A percentile compares a stretch with the other conserved stretches of the same genome.
phyloP scores from a whole-genome alignment of 2,797 vertebrate genomes.

The Rhadinocentrus ornatus region DNA sequence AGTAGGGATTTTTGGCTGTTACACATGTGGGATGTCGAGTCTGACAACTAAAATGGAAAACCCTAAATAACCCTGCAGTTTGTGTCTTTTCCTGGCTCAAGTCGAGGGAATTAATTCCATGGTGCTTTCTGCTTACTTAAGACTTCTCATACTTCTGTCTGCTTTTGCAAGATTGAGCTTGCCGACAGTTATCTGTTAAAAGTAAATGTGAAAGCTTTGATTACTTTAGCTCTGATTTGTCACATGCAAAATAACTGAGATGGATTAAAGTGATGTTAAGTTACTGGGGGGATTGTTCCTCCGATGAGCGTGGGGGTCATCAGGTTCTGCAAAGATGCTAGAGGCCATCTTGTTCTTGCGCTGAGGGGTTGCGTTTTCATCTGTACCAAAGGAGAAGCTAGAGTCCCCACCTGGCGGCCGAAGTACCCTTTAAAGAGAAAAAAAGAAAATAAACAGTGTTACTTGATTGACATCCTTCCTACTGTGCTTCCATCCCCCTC shows the following conservation, averaged over 20 bases:
- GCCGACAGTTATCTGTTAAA: neutral
- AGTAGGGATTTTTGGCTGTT: constrained; percentile 53
- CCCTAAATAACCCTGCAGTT: constrained; percentile 46
- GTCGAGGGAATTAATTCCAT: constrained; percentile 41
- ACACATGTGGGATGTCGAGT: constrained; percentile 58
- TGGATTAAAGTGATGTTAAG: neutral
- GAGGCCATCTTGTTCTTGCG: constrained; percentile 95
- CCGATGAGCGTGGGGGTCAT: constrained; percentile 86
- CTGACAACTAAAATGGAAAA: constrained; percentile 67
- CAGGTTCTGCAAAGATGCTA: constrained; percentile 91
- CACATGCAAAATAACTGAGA: neutral
- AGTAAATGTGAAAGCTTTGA: constrained; percentile 11
- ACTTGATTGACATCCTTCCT: constrained; percentile 4
- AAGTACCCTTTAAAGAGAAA: constrained; percentile 84
- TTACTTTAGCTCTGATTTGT: neutral
- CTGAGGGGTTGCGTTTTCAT: constrained; percentile 86
- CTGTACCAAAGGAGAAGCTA: constrained; percentile 91
- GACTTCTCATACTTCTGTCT: constrained; percentile 33
- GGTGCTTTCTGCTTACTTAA: constrained; percentile 47
- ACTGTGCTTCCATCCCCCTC: neutral
- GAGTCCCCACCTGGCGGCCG: constrained; percentile 93
- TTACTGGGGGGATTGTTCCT: constrained; percentile 83
- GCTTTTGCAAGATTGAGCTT: constrained; percentile 34
- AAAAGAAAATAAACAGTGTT: constrained; percentile 19
- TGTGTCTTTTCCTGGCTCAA: constrained; percentile 44